Percentiles rank a stretch among this genome's conserved stretches.
phyloP scores from a whole-genome alignment of 2,797 vertebrate genomes.

The Esox masquinongy region DNA sequence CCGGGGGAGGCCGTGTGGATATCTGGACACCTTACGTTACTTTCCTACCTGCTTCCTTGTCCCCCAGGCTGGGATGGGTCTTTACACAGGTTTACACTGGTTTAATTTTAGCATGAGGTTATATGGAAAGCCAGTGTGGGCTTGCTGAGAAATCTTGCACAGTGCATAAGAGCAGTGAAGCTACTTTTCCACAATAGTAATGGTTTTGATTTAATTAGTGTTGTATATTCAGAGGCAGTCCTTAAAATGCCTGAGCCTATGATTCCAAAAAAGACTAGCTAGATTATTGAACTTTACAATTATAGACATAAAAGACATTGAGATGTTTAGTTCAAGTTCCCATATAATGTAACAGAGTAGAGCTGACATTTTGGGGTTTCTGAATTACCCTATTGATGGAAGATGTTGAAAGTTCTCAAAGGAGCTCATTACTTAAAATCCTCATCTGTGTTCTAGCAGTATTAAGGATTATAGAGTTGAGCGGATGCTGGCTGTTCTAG shows the following conservation, averaged over 20 bases:
- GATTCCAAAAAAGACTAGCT: background rate
- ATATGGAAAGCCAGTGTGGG: constrained; percentile 7
- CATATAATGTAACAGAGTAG: constrained; percentile 26
- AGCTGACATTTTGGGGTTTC: constrained; percentile 45
- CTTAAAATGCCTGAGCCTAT: background rate
- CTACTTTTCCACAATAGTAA: constrained; percentile 28
- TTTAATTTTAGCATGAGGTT: constrained; percentile 35
- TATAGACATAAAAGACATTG: background rate
- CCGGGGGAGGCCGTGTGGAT: constrained; percentile 31
- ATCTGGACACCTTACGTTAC: constrained; percentile 26
- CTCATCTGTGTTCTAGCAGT: constrained; percentile 36
- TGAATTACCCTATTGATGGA: constrained; percentile 56
- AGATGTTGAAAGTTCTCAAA: constrained; percentile 36
- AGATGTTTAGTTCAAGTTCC: background rate
- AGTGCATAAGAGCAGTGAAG: background rate
- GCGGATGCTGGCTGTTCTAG: constrained; percentile 55
- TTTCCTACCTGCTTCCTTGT: constrained; percentile 15
- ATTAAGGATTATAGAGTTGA: constrained; percentile 55
- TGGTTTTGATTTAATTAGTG: constrained; percentile 15
- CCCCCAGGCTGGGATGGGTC: constrained; percentile 18
- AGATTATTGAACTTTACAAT: background rate
- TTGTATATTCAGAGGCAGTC: constrained; percentile 7
- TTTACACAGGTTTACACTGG: constrained; percentile 34
- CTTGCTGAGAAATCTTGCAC: background rate
- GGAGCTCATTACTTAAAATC: constrained; percentile 51